Conservation (phyloP, 2,888 invertebrate genomes). For the Strigamia transsilvanica region DNA sequence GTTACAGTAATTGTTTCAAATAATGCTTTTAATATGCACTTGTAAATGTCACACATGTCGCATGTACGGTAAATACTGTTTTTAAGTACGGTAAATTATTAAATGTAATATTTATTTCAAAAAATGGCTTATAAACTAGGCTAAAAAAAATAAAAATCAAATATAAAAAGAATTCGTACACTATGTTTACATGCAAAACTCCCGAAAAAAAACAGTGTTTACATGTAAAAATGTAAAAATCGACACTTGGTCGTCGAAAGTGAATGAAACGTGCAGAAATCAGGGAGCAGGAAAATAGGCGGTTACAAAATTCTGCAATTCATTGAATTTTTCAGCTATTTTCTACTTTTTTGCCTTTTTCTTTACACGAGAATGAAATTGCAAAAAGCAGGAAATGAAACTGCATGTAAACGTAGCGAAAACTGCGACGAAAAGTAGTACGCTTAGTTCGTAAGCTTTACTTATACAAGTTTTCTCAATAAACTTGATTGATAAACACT, state of each 20-base stretch:
- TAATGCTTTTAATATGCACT: background rate
- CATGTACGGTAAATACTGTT: background rate
- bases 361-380: no score
- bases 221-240: no score
- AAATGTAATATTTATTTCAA: background rate
- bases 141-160: background rate
- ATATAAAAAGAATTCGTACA: background rate
- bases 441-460: background rate
- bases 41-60: background rate
- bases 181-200: background rate
- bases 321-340: no score
- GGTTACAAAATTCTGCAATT: no score
- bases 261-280: no score
- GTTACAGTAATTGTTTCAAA: background rate
- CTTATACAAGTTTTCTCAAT: background rate
- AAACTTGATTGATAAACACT: conserved; percentile 30
- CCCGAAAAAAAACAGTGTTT: no score
- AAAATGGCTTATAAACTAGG: background rate
- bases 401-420: background rate
- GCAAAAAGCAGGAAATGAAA: background rate
- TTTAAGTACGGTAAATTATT: background rate
- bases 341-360: background rate
- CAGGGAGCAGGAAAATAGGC: no score
- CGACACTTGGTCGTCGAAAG: no score
- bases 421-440: background rate